Conservation (phyloP, 2,113 vertebrate species). For the Malurus elegans region DNA sequence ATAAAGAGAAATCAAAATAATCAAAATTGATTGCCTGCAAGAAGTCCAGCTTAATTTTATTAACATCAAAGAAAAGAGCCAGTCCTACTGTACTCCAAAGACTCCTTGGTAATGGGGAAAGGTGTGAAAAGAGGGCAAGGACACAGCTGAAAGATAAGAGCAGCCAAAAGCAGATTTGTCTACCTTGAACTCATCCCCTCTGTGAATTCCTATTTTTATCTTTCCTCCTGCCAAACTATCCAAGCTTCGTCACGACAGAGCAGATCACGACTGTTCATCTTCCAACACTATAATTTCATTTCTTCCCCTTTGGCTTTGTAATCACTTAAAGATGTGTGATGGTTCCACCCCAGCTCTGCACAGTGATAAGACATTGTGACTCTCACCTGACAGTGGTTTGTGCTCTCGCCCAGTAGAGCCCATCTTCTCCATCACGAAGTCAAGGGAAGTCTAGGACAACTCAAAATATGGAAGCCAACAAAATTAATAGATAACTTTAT, state of each 20-base stretch:
- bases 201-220: background rate
- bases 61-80: background rate
- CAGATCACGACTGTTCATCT: background rate
- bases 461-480: accelerated
- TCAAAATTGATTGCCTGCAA: background rate
- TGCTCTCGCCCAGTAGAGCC: background rate
- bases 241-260: background rate
- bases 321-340: background rate
- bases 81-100: background rate
- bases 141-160: accelerated
- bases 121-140: background rate
- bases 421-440: background rate
- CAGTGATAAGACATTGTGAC: no score
- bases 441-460: background rate
- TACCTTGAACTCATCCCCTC: background rate
- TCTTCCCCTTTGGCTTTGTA: background rate
- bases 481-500: background rate
- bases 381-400: background rate
- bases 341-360: background rate
- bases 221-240: background rate
- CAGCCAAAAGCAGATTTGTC: background rate
- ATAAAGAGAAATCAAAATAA: background rate
- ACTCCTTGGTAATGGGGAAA: background rate
- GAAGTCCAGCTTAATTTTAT: background rate
- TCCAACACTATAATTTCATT: background rate